Conservation (phyloP, 2,113 vertebrate species). For the Hipposideros armiger region DNA sequence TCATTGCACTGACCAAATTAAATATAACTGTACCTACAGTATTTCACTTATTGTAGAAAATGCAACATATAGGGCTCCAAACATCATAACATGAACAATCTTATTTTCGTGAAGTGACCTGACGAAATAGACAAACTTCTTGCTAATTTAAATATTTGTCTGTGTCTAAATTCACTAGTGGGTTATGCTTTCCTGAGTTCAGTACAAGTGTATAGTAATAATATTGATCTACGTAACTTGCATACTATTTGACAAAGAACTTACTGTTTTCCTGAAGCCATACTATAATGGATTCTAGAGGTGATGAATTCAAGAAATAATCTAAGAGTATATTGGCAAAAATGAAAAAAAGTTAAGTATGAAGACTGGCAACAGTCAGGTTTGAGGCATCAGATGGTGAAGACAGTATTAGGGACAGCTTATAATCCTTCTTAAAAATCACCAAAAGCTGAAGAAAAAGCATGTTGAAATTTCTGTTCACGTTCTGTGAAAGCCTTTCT, state of each 20-base stretch:
- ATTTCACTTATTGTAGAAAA: not conserved
- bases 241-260: not conserved
- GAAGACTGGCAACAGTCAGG: not conserved
- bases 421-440: not conserved
- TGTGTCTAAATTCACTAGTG: not conserved
- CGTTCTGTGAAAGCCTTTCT: not conserved
- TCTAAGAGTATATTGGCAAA: not conserved
- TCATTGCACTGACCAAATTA: not conserved
- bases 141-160: not conserved
- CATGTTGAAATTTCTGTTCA: not conserved
- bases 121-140: not conserved
- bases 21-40: not conserved
- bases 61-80: not conserved
- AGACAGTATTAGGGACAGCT: not conserved
- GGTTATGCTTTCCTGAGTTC: not conserved
- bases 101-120: not conserved
- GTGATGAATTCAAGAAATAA: not conserved
- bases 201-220: not conserved
- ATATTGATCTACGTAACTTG: not conserved
- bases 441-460: not conserved
- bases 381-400: not conserved
- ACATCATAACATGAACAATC: not conserved
- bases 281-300: not conserved
- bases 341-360: not conserved
- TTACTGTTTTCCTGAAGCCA: constrained; percentile 7